Base-by-base conservation (phyloP, 2,888 invertebrate species). In the Malthinus seriepunctatus region DNA sequence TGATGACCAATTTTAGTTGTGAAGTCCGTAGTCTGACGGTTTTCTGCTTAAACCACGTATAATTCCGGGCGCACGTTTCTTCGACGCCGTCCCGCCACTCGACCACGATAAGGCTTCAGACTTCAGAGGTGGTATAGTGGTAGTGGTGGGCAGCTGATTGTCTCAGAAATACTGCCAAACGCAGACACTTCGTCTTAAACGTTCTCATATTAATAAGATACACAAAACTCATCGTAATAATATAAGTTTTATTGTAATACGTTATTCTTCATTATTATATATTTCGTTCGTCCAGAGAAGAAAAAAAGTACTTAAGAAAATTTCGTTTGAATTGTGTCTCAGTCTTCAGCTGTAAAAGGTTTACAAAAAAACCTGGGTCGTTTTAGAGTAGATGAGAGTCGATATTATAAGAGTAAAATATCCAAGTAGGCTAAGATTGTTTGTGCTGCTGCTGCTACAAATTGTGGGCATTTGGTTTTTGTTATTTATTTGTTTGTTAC, bases 1-100 rank as follows among this genome's bases (percentile, higher is more conserved):
- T 76, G 72, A 78, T 79, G 79, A 79, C 79, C 79, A 79, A 80
- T 77, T 71, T 78, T 76, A 76, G 75, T 79, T 78, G 69, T 76
- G 76, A 76, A 74, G 73, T 72, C 71, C 72, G 70, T 63, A 67
- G 63, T 62, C 58, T 62, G 56, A 65, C 64, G 64, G 63, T 65
- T 73, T 74, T 72, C 72, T 71, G 68, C 69, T 68, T 71, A 42
- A 23, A 66, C 32, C 67, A 71, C 67, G 67, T 68, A 50, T 51
- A 62, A 65, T 42, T 73, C 72, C 73, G 71, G 69, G 72, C 69
- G 70, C 71, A 71, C 62, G 63, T 69, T 64, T 23, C 23, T 23
- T 66, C 65, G 71, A 68, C 69, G 70, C 71, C 69, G 69, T 47
- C 48, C 46, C 32, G 46, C 14, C 42, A 33, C 34, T 14, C 31